Evolutionary conservation across 1,140 invertebrate genomes (phyloP).

Genomic region (Megalopta genalis): DNA sequence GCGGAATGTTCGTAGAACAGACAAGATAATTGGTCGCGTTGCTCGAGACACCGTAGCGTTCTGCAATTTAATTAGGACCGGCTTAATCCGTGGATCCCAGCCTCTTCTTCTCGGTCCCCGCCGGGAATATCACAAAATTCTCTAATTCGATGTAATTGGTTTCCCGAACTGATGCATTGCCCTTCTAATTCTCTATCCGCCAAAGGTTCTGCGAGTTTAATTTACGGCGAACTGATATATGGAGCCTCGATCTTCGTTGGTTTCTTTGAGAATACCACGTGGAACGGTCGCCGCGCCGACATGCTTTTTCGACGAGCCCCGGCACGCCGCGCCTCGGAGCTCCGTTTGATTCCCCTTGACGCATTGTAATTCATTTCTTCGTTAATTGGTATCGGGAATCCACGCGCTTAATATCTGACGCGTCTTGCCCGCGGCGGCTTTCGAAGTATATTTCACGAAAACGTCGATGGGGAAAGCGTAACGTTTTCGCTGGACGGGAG

Average conservation of each 20-base stretch:
- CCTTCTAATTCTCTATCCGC: background rate
- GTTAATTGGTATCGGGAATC: too few species aligned
- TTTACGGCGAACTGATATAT: background rate
- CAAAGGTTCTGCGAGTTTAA: background rate
- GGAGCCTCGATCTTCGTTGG: background rate
- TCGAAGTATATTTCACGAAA: too few species aligned
- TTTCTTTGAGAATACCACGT: background rate
- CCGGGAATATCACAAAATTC: background rate
- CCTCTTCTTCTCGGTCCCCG: background rate
- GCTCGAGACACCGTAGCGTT: background rate
- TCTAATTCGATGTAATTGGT: slow-evolving; percentile 26
- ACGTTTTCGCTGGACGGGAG: too few species aligned
- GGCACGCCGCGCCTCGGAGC: too few species aligned
- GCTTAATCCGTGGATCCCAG: background rate
- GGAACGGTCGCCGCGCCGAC: background rate
- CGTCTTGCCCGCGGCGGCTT: too few species aligned
- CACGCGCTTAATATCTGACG: too few species aligned
- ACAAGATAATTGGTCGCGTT: background rate
- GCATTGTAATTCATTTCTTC: too few species aligned
- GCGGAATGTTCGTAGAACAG: background rate
- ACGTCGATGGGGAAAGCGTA: too few species aligned
- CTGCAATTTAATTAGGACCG: background rate
- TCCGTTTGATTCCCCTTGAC: too few species aligned
- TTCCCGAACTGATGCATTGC: slow-evolving; percentile 5
- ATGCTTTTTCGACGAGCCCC: too few species aligned